Conservation (phyloP, 1,140 invertebrate genomes). For the Atta colombica region DNA sequence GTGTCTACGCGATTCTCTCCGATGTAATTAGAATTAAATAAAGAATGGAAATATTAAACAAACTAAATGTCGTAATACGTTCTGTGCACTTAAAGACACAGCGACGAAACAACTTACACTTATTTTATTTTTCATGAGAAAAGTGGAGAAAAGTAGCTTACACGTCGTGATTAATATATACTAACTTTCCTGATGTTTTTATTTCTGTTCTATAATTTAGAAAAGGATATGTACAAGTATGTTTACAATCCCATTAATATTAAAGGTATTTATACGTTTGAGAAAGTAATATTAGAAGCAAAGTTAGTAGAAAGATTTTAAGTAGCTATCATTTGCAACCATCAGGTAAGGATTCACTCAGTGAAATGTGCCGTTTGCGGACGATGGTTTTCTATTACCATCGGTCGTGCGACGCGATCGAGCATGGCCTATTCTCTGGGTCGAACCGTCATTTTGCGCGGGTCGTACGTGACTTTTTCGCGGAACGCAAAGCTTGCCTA, state of each 20-base stretch:
- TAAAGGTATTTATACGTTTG: background rate
- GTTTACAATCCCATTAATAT: background rate
- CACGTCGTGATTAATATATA: background rate
- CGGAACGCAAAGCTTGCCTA: constrained; percentile 71
- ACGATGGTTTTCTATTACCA: constrained; percentile 29
- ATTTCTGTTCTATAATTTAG: background rate
- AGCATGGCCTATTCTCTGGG: constrained; percentile 39
- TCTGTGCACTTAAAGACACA: background rate
- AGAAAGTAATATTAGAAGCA: constrained; percentile 14
- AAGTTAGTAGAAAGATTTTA: background rate
- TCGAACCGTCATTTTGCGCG: constrained; percentile 66
- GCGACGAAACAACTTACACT: background rate
- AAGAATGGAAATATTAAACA: constrained; percentile 63
- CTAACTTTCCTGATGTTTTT: background rate
- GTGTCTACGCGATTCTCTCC: constrained; percentile 52
- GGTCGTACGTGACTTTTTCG: constrained; percentile 77
- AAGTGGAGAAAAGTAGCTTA: background rate
- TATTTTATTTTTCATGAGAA: background rate
- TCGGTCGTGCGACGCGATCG: constrained; percentile 15
- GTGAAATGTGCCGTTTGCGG: background rate
- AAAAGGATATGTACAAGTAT: background rate
- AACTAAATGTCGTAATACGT: constrained; percentile 15
- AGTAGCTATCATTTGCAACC: constrained; percentile 22
- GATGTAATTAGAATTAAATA: constrained; percentile 62
- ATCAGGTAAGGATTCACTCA: constrained; percentile 10